phyloP scores from a whole-genome alignment of 2,888 invertebrate genomes.

The Drosophila hamatofila region DNA sequence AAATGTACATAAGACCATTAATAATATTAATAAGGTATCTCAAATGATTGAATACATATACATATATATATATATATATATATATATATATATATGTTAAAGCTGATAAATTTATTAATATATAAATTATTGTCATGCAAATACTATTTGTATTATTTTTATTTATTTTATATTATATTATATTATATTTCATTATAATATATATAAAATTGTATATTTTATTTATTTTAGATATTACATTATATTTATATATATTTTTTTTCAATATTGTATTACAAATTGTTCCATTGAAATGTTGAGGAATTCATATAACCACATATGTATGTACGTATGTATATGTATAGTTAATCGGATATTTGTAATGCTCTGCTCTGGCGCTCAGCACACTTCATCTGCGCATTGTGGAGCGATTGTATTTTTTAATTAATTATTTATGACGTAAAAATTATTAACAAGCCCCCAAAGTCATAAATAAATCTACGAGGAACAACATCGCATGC shows the following conservation, averaged over 20 bases:
- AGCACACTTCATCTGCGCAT: background rate
- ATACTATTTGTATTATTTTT: no score
- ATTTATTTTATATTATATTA: no score
- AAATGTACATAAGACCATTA: constrained; percentile 29
- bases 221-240: background rate
- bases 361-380: constrained; percentile 5
- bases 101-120: background rate
- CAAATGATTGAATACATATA: background rate
- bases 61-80: no score
- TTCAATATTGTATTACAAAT: background rate
- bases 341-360: constrained; percentile 49
- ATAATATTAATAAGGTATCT: constrained; percentile 42
- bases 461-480: constrained; percentile 69
- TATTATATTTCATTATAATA: no score
- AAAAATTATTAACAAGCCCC: constrained; percentile 56
- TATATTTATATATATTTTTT: no score
- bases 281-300: background rate
- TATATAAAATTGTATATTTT: no score
- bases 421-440: constrained; percentile 60
- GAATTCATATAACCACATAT: background rate
- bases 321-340: background rate
- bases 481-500: constrained; percentile 40
- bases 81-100: background rate
- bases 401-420: constrained; percentile 10
- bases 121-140: background rate